Base-by-base conservation (phyloP, 1,140 invertebrate species). In the Cherax destructor region DNA sequence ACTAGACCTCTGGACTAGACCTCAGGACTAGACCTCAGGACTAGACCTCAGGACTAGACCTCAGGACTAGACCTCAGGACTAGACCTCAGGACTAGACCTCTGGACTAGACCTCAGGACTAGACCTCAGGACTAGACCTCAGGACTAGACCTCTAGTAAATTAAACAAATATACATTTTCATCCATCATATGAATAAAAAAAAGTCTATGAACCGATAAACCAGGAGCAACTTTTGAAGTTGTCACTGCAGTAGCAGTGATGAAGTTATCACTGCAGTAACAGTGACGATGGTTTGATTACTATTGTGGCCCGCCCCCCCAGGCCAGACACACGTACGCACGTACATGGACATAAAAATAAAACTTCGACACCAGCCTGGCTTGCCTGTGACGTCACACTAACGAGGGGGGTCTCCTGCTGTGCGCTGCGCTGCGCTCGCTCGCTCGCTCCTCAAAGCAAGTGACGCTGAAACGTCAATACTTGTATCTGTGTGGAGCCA, bases 171-270 rank as follows among this genome's bases (percentile, higher is more conserved):
- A 56, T 13, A 56, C 7, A 10, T 16, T 6, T 65, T 18, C 21
- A 18, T 65, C 4, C 21, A 65, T 65, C 11, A 18, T 16, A 16
- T 65, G 11, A 65, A 18, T 18, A 65, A 18, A 18, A 65, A 18
- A 18, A 30, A 74, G 7, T 30, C 21, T 74, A 74, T 24, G 69
- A 74, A 74, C 24, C 1, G 24, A 24, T 74, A 41, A 74, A 74
- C 69, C 69, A 74, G 24, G 69, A 74, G n/a, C 69, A n/a, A 74
- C 24, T 74, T 65, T 65, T 56, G 52, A 56, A 56, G 61, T 65
- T 65, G 61, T 65, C 16, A 41, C 30, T 41, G 30, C 30, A 41
- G 18, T 18, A 41, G 30, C 30, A 41, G 30, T 41, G 30, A 41
- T 41, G 30, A 41, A 41, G 30, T 41, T 41, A 2, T 41, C 30